Evolutionary conservation across 1,140 invertebrate genomes (phyloP).

Genomic region (Pararge aegeria): DNA sequence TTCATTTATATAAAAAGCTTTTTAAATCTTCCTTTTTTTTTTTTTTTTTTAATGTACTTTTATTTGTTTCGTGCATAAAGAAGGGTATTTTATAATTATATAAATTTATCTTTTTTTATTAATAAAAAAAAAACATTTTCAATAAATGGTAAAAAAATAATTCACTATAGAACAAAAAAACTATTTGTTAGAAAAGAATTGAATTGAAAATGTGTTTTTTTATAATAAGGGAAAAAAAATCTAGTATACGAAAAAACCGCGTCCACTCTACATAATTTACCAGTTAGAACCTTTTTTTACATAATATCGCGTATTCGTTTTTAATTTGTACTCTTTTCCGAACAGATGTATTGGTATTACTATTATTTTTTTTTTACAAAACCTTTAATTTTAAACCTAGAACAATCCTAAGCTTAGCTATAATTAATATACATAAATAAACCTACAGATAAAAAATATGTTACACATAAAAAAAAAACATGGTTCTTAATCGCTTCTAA

Average conservation of each 20-base stretch:
- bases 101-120: too few relatives aligned
- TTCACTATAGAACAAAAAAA: not conserved
- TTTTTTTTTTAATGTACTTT: too few relatives aligned
- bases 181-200: not conserved
- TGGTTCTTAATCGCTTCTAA: constrained; percentile 19
- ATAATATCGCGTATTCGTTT: constrained; percentile 5
- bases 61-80: too few relatives aligned
- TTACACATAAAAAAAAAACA: constrained; percentile 28
- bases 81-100: too few relatives aligned
- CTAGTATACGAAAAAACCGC: not conserved
- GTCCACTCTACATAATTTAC: not conserved
- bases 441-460: constrained; percentile 27
- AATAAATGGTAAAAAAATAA: too few relatives aligned
- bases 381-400: constrained; percentile 22
- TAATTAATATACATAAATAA: constrained; percentile 42
- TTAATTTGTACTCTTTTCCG: constrained; percentile 6
- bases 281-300: constrained; percentile 5
- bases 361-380: not conserved
- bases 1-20: too few relatives aligned
- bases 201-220: too few relatives aligned
- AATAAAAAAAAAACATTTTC: not conserved
- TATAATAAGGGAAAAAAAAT: not conserved
- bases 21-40: too few relatives aligned
- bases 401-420: constrained; percentile 35
- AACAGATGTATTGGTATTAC: not conserved